These are phyloP conservation scores for Manis pentadactyla DNA, from an alignment of 2,797 vertebrate genomes.

Conservation along the genomic window DNA sequence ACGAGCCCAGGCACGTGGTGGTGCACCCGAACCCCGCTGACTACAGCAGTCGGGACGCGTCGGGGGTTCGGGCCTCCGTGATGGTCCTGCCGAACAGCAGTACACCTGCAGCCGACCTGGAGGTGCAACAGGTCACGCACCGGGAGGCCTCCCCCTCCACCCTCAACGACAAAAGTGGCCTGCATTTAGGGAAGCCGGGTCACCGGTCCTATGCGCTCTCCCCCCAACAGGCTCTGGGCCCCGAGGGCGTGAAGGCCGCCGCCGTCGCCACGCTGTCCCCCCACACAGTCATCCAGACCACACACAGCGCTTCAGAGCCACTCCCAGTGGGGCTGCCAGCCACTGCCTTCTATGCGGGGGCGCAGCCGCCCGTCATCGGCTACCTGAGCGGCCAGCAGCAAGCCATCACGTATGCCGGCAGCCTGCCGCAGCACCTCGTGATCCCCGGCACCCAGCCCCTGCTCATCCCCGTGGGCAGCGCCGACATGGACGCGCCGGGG, in stretches of 20 bases:
- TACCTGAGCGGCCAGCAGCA: constrained; percentile 96
- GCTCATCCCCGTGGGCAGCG: constrained; percentile 94
- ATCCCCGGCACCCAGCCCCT: constrained; percentile 96
- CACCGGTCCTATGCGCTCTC: constrained; percentile 91
- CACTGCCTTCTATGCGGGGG: constrained; percentile 92
- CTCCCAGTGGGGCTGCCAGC: constrained; percentile 93
- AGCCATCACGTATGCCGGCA: constrained; percentile 92
- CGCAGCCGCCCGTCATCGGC: constrained; percentile 95
- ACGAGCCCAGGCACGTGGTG: constrained; percentile 93
- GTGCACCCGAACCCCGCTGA: constrained; percentile 91
- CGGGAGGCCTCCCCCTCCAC: constrained; percentile 90
- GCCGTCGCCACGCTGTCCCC: constrained; percentile 90
- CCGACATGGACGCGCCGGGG: constrained; percentile 91
- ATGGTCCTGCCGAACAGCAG: constrained; percentile 96
- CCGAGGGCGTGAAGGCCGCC: constrained; percentile 91
- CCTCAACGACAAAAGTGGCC: constrained; percentile 92
- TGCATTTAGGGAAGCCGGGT: constrained; percentile 92
- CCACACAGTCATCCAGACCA: constrained; percentile 97
- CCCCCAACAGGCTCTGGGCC: constrained; percentile 89
- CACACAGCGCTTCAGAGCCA: constrained; percentile 93
- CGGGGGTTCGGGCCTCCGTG: constrained; percentile 92
- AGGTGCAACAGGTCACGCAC: constrained; percentile 87
- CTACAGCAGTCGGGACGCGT: constrained; percentile 91
- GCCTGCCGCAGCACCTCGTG: constrained; percentile 96
- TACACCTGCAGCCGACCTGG: constrained; percentile 91